Percentiles rank a stretch among this genome's conserved stretches.
Conservation (phyloP, 2,888 invertebrate species). For the Eumerus sabulonum region DNA sequence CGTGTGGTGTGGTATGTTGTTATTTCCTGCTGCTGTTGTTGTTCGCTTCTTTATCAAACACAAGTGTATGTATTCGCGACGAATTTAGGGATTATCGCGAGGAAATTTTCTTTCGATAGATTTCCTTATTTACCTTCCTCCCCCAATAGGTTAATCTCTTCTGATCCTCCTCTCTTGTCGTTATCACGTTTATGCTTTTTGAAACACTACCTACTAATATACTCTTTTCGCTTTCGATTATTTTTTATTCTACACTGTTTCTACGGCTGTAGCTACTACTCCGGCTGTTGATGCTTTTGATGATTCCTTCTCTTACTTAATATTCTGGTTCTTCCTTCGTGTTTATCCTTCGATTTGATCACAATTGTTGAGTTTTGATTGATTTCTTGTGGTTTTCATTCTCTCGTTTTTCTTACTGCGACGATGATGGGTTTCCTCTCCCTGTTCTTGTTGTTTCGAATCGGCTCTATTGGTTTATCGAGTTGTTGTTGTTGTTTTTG, state of each 20-base stretch:
- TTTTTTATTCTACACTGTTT: conserved; percentile 33
- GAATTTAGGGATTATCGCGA: too few relatives aligned
- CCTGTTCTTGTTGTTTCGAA: conserved; percentile 19
- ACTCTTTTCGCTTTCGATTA: conserved; percentile 25
- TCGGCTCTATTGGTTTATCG: background rate
- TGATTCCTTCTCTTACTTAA: conserved; percentile 18
- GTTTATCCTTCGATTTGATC: conserved; percentile 57
- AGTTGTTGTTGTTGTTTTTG: conserved; percentile 24
- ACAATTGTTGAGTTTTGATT: conserved; percentile 67
- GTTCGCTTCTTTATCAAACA: too few relatives aligned
- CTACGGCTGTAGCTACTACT: conserved; percentile 32
- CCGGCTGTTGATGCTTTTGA: conserved; percentile 8
- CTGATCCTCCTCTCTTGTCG: conserved; percentile 35
- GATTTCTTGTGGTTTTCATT: conserved; percentile 40
- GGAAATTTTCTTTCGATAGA: too few relatives aligned
- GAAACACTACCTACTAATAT: too few relatives aligned
- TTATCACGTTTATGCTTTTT: conserved; percentile 8
- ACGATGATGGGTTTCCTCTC: too few relatives aligned
- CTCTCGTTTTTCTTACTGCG: background rate
- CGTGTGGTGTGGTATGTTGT: too few relatives aligned
- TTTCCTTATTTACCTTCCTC: too few relatives aligned
- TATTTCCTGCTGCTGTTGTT: too few relatives aligned
- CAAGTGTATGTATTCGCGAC: too few relatives aligned
- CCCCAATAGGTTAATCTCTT: too few relatives aligned
- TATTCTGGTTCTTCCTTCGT: conserved; percentile 24